A percentile compares a stretch with the other conserved stretches of the same genome.
Evolutionary conservation across 2,797 vertebrate species (phyloP).

Genomic region (Xyrichtys novacula): DNA sequence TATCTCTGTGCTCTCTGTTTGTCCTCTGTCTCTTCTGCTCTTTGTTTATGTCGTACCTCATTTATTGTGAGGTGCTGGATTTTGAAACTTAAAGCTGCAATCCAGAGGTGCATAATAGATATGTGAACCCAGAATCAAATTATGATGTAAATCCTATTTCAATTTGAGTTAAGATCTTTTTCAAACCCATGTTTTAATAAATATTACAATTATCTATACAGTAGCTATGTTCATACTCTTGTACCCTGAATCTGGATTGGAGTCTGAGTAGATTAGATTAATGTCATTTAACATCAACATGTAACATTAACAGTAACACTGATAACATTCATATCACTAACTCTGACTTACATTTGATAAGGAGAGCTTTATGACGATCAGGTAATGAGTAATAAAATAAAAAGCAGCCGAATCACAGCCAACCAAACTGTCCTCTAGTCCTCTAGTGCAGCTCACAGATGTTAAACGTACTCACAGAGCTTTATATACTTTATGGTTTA

Average conservation of each 20-base stretch:
- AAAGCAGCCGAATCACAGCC: neutral
- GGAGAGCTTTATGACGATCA: neutral
- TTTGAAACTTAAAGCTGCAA: constrained; percentile 61
- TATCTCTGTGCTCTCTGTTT: constrained; percentile 34
- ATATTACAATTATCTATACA: neutral
- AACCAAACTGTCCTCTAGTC: neutral
- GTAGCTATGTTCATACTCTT: constrained; percentile 3
- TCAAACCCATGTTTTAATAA: neutral
- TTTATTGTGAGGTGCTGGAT: constrained; percentile 51
- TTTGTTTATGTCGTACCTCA: constrained; percentile 49
- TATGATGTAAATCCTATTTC: neutral
- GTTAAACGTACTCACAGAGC: neutral
- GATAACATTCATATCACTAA: constrained; percentile 46
- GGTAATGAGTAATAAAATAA: neutral
- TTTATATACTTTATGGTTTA: constrained; percentile 17
- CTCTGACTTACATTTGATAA: constrained; percentile 18
- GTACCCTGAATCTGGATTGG: constrained; percentile 66
- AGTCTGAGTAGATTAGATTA: constrained; percentile 31
- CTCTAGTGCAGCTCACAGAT: neutral
- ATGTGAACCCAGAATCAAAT: neutral
- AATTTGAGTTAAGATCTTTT: neutral
- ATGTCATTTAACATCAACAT: constrained; percentile 52
- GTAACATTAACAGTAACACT: constrained; percentile 35
- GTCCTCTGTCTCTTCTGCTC: constrained; percentile 43
- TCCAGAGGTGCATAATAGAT: constrained; percentile 44